Base-by-base conservation (phyloP, 2,113 vertebrate genomes). In the Chaetodon trifascialis region DNA sequence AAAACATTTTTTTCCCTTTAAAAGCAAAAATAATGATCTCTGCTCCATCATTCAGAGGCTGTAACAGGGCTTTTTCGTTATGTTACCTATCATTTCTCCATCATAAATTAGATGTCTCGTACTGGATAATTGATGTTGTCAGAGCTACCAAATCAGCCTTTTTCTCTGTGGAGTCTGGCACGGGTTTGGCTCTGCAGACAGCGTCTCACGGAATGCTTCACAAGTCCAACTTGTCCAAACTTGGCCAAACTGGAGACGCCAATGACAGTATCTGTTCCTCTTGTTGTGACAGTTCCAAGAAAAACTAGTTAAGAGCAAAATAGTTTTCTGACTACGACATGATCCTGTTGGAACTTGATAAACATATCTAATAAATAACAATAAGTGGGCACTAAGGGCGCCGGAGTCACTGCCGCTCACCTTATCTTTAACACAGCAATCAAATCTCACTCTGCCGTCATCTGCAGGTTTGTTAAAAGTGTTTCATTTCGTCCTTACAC, bases 181-280 rank as follows among this genome's bases (percentile, higher is more conserved):
- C 4, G n/a, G 21, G 17, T 70, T 49, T 64, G n/a, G 19, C 52
- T 74, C 1, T 54, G 9, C 51, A 58, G 38, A 49, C 25, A 2
- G 17, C 10, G 15, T 34, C 66, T 15, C 52, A 12, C 11, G 1
- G 42, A 23, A 25, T 56, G 9, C 11, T 44, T 15, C 23, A 44
- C 23, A 56, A 67, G 60, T 38, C 66, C 67, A 83, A 46, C 54
- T 30, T 73, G 69, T 38, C 73, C 73, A 82, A 71, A 82, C 66
- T 82, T 70, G 52, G 65, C 64, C 56, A 74, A 67, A 49, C 11
- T 59, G 19, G 46, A 78, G 66, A 47, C 4, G 56, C 10, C n/a
- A 64, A n/a, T 68, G 30, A 74, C 30, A 74, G n/a, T 21, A 56
- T 64, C 51, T 58, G 71, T 14, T 75, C 51, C 66, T 65, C 64